Base-by-base conservation (phyloP, 2,888 invertebrate species). In the Zygaena filipendulae region DNA sequence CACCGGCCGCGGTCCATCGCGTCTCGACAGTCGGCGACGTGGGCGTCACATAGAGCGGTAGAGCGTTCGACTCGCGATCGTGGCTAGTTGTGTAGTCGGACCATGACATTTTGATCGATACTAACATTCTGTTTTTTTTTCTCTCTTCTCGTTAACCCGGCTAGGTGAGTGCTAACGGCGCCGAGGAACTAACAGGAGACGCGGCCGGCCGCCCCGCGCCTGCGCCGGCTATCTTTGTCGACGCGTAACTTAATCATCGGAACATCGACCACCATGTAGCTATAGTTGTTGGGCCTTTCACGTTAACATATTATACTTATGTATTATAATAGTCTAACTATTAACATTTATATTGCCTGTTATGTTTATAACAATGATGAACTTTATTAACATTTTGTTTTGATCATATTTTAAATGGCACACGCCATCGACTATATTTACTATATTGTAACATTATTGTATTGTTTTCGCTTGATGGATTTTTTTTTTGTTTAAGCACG, bases 111-210 rank as follows among this genome's bases (percentile, higher is more conserved):
- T 68, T 60, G 77, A 75, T 67, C 75, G 68, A 79, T 80, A 85
- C 85, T 85, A 85, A 85, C 84, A 84, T 83, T 82, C 84, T 85
- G 84, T 85, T 85, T 82, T 85, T 85, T 82, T 16, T 84, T 82
- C 81, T 83, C 82, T 83, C 83, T 84, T 85, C 84, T 84, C 82
- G 84, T 84, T 84, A 85, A 85, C 83, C 82, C 81, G 84, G 84
- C 84, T 87, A 87, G 87, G 87, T 87, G 87, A 86, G 87, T 87
- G 88, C 87, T 87, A 87, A 87, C 85, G 81, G 80, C 81, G 74
- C 66, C 61, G 77, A 63, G 72, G 75, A 68, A 75, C 69, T 79
- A 79, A 79, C 74, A 53, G 70, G 58, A 68, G 71, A 52, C 48
- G 60, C 59, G 64, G 61, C 59, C 61, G 64, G 55, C 58, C 62